These are phyloP conservation scores for Uria aalge DNA, from an alignment of 2,113 vertebrate genomes.

Conservation along the genomic window DNA sequence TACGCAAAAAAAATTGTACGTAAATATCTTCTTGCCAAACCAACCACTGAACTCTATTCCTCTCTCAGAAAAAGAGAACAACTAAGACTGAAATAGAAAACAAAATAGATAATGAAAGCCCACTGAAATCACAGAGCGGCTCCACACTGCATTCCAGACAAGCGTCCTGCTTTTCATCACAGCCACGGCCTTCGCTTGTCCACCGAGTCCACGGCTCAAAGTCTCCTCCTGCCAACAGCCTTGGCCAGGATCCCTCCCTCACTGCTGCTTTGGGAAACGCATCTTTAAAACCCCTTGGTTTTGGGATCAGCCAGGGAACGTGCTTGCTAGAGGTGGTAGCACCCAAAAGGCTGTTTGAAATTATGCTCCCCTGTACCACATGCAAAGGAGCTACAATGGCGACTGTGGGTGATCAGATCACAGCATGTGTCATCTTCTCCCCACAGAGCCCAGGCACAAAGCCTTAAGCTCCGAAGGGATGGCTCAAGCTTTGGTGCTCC, in stretches of 20 bases:
- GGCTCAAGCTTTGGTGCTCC: background rate
- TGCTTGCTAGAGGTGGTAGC: background rate
- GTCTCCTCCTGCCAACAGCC: background rate
- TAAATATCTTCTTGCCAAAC: background rate
- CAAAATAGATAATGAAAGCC: constrained; percentile 38
- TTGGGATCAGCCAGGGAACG: background rate
- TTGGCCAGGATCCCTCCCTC: background rate
- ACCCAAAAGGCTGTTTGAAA: background rate
- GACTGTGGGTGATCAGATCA: background rate
- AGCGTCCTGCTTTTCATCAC: constrained; percentile 51
- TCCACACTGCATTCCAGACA: background rate
- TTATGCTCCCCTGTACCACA: background rate
- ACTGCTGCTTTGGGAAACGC: background rate
- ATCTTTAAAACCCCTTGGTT: background rate
- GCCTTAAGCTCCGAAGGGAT: background rate
- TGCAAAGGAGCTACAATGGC: background rate
- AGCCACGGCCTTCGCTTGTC: background rate
- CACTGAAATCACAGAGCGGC: background rate
- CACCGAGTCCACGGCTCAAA: background rate
- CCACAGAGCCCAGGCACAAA: background rate
- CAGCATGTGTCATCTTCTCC: background rate
- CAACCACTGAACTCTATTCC: background rate
- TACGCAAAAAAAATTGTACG: background rate
- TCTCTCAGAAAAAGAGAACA: background rate
- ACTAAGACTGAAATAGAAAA: constrained; percentile 42